Conservation (phyloP, 2,113 vertebrate genomes). For the Sceloporus tristichus region DNA sequence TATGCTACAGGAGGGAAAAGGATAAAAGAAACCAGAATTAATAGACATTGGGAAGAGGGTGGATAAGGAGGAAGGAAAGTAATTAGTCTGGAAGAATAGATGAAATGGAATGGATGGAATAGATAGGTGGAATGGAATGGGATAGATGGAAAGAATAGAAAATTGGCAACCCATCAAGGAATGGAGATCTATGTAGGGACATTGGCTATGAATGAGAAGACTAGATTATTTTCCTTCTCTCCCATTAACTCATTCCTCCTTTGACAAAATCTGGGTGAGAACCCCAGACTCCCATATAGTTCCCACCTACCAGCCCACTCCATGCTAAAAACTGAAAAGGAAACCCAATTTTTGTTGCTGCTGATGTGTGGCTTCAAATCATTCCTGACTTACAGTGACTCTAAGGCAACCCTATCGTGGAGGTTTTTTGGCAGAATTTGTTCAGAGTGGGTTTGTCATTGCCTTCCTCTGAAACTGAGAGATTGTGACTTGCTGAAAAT, state of each 20-base stretch:
- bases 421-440: too few species aligned
- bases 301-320: background rate
- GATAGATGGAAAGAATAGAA: background rate
- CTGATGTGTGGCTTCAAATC: too few species aligned
- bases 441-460: too few species aligned
- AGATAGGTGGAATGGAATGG: background rate
- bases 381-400: too few species aligned
- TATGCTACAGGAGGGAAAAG: slow-evolving; percentile 59
- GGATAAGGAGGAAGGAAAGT: background rate
- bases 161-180: slow-evolving; percentile 25
- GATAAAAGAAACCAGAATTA: slow-evolving; percentile 49
- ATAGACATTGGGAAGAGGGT: slow-evolving; percentile 6
- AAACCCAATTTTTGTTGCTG: background rate
- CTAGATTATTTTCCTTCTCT: background rate
- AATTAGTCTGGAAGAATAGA: background rate
- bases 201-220: background rate
- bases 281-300: background rate
- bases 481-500: too few species aligned
- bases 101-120: background rate
- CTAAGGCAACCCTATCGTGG: too few species aligned
- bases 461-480: too few species aligned
- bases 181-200: background rate
- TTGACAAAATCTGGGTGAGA: background rate
- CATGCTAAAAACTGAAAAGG: background rate
- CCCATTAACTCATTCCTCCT: background rate